Base-by-base conservation (phyloP, 2,113 vertebrate genomes). In the Empidonax traillii region DNA sequence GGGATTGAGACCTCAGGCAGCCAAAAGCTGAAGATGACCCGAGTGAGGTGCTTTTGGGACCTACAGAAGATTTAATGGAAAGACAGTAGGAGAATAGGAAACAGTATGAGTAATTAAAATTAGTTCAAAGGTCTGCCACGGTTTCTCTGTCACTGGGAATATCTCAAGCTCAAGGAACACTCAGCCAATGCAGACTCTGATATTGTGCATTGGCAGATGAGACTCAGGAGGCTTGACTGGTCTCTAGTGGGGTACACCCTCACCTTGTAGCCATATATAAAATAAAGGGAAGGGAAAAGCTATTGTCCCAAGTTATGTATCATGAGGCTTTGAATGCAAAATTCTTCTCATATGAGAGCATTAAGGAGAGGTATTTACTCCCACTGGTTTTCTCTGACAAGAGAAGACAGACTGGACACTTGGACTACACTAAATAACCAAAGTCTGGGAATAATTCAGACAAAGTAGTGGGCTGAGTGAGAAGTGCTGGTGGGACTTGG, bases 181-280 rank as follows among this genome's bases (percentile, higher is more conserved):
- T 53, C 37, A 28, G 25, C 9, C 12, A 18, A n/a, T 55, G 35
- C n/a, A 79, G 59, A 43, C 24, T 88, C 23, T 31, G 62, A 23
- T 46, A 37, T 21, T 43, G 17, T 20, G 3, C n/a, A n/a, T 31
- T 56, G 56, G 27, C 20, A 69, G 51, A 24, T 33, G 55, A 78
- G 41, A 21, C 30, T 56, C 0, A 0, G 13, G 9, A 68, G 35
- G 14, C 25, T 77, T 74, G 41, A 44, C 41, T 37, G 28, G 12
- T 62, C 33, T 76, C 47, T 18, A 35, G 31, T 2, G 24, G 10
- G 30, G 18, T 18, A 5, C 28, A 25, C 1, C 4, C 52, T 72
- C 33, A 52, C 17, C 52, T 20, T 22, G 0, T 20, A 55, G n/a
- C 18, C 37, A 51, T 12, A 67, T 35, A 89, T n/a, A 28, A 59